phyloP scores from a whole-genome alignment of 2,113 vertebrate species.

The Tamias sibiricus region DNA sequence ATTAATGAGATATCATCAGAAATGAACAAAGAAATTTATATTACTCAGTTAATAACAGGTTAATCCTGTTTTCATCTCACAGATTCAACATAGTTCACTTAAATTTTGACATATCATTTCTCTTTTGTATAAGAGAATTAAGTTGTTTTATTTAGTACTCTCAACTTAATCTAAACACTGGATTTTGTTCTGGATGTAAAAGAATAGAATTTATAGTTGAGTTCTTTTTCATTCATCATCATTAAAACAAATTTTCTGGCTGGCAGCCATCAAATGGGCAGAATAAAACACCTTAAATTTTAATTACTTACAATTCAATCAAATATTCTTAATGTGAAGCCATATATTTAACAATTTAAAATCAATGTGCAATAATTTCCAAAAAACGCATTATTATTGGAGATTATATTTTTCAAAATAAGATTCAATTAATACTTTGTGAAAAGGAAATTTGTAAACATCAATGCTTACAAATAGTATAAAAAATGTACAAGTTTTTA shows the following conservation, averaged over 20 bases:
- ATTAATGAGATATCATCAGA: not conserved
- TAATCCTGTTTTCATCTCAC: not conserved
- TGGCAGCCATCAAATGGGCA: constrained; percentile 50
- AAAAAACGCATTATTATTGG: not conserved
- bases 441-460: constrained; percentile 49
- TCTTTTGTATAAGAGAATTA: not conserved
- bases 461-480: constrained; percentile 55
- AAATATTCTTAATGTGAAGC: constrained; percentile 36
- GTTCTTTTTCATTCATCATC: constrained; percentile 55
- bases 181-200: not conserved
- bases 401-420: constrained; percentile 51
- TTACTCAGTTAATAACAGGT: not conserved
- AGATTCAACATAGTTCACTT: not conserved
- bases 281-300: constrained; percentile 51
- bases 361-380: constrained; percentile 39
- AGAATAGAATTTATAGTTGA: constrained; percentile 18
- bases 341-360: constrained; percentile 60
- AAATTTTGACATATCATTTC: not conserved
- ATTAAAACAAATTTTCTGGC: constrained; percentile 46
- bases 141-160: not conserved
- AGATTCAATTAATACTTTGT: constrained; percentile 56
- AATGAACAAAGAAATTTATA: not conserved
- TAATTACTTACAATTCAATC: constrained; percentile 24
- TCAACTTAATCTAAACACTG: not conserved
- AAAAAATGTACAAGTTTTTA: constrained; percentile 26